These are phyloP conservation scores for Maniola hyperantus DNA, from an alignment of 2,888 invertebrate genomes.

Conservation along the genomic window DNA sequence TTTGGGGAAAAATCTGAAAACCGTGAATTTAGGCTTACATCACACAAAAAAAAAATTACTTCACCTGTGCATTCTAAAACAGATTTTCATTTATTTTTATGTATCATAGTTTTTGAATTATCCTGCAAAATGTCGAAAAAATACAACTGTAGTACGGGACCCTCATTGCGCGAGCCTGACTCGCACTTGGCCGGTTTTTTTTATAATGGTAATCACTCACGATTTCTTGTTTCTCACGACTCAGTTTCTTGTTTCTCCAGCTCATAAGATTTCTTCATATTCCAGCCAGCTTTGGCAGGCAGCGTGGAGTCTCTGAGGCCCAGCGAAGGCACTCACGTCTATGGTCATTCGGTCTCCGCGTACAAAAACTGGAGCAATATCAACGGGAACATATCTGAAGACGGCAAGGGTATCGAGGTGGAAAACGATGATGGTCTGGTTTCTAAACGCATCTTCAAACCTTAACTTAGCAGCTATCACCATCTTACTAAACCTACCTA, in stretches of 20 bases:
- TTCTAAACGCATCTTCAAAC: conserved; percentile 74
- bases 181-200: not conserved
- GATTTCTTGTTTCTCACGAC: too few relatives aligned
- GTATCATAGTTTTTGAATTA: too few relatives aligned
- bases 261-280: conserved; percentile 10
- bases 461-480: not conserved
- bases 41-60: too few relatives aligned
- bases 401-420: conserved; percentile 85
- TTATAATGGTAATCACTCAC: too few relatives aligned
- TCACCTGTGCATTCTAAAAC: too few relatives aligned
- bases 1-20: too few relatives aligned
- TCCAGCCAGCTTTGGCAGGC: conserved; percentile 19
- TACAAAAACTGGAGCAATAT: conserved; percentile 81
- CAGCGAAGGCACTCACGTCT: conserved; percentile 58
- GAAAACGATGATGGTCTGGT: conserved; percentile 88
- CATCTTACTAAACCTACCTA: too few relatives aligned
- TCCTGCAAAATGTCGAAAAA: too few relatives aligned
- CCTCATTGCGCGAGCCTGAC: not conserved
- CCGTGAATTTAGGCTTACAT: too few relatives aligned
- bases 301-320: conserved; percentile 49
- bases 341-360: conserved; percentile 85
- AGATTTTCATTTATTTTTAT: too few relatives aligned
- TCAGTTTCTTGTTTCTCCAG: not conserved
- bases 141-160: not conserved
- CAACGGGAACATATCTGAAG: conserved; percentile 83